These are phyloP conservation scores for Apodemus sylvaticus DNA, from an alignment of 2,113 vertebrate genomes.

Conservation along the genomic window DNA sequence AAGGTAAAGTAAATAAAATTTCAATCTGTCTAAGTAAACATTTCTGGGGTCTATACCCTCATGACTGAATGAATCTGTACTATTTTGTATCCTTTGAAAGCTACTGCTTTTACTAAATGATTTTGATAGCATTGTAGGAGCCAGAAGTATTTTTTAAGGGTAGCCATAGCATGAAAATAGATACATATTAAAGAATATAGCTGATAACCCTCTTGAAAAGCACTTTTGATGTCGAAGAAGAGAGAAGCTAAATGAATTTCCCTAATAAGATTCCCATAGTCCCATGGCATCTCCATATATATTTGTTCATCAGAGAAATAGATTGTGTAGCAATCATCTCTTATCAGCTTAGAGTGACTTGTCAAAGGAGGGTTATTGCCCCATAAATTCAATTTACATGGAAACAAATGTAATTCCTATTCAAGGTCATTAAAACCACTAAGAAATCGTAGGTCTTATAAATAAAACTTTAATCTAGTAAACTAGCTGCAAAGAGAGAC, in stretches of 20 bases:
- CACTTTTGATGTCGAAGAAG: conserved; percentile 19
- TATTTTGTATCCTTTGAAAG: conserved; percentile 22
- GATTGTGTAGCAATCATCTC: conserved; percentile 37
- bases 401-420: conserved; percentile 58
- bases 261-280: not conserved
- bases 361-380: conserved; percentile 59
- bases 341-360: conserved; percentile 52
- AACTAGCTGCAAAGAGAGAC: conserved; percentile 50
- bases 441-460: conserved; percentile 48
- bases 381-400: conserved; percentile 67
- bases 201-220: not conserved
- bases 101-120: not conserved
- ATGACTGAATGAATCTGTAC: not conserved
- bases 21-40: not conserved
- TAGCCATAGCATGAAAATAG: not conserved
- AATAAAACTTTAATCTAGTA: conserved; percentile 72
- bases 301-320: conserved; percentile 48
- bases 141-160: not conserved
- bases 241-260: conserved; percentile 25
- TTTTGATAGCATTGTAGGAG: not conserved
- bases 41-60: not conserved
- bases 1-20: not conserved
- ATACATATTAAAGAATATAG: not conserved
- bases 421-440: conserved; percentile 70
- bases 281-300: not conserved